Percentiles rank a stretch among this genome's conserved stretches.
Evolutionary conservation across 2,888 invertebrate species (phyloP).

Genomic region (Cerastis leucographa): DNA sequence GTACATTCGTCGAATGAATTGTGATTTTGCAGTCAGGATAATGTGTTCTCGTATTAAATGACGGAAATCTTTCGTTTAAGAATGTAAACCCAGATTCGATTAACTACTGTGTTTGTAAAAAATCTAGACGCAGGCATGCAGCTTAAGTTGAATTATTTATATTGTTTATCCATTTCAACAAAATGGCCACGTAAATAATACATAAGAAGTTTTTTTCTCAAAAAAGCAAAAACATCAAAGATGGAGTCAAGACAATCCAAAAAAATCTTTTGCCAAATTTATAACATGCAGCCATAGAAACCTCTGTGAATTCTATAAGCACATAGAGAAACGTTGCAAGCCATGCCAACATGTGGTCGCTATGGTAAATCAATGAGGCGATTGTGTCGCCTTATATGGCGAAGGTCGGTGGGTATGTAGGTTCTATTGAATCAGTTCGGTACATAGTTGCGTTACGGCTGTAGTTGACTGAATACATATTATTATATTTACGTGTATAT

Average conservation of each 20-base stretch:
- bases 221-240: neutral
- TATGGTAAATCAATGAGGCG: constrained; percentile 71
- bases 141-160: neutral
- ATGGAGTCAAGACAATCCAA: neutral
- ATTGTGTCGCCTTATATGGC: constrained; percentile 71
- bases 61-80: neutral
- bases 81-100: neutral
- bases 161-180: neutral
- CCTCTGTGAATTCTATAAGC: constrained; percentile 13
- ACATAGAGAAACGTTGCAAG: constrained; percentile 38
- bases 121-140: constrained; percentile 24
- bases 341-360: constrained; percentile 70
- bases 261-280: neutral
- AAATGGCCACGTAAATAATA: neutral
- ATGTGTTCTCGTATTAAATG: constrained; percentile 12
- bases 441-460: constrained; percentile 29
- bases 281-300: constrained; percentile 18
- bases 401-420: constrained; percentile 37
- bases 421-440: constrained; percentile 39
- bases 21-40: constrained; percentile 12
- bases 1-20: constrained; percentile 9
- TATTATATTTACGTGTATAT: neutral
- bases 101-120: neutral
- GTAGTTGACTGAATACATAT: neutral
- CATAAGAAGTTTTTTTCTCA: neutral